Evolutionary conservation across 2,113 vertebrate species (phyloP), one percentile per base, ranked within the genome.

Genomic region (Centropus bengalensis): DNA sequence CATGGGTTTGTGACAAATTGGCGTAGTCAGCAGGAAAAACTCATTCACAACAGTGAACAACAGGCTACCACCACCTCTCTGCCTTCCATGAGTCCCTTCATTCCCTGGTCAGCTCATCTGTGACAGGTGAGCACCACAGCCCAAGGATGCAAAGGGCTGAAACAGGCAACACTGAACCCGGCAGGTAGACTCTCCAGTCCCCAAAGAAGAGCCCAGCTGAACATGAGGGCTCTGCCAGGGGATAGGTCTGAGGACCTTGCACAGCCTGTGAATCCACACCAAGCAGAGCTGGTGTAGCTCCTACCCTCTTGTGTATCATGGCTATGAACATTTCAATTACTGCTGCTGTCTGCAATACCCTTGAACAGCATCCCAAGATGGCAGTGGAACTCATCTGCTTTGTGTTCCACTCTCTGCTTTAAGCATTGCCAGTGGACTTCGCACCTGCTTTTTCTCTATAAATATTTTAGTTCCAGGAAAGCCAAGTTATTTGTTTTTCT

Each of bases 401-500:
- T 44, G 62, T 71, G 63, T 12, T 92, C 88, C 68, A 9, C 52
- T 58, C 67, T 69, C 78, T 55, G 78, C 30, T 58, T n/a, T 6
- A 85, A 77, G 78, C 89, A n/a, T n/a, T 93, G 92, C 38, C 67
- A 42, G 59, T 33, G 73, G 55, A 66, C 70, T 23, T 64, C 79
- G 89, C 88, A 95, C 12, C 69, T 94, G 83, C 47, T 60, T 70
- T 91, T 80, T 33, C 60, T 71, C 80, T 70, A 78, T 78, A 96
- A 95, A 89, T 71, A 83, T 78, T 86, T 87, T 80, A 81, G 54
- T 91, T 86, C 85, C 52, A 92, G 59, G 83, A 78, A 64, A 92
- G n/a, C 44, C 33, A 66, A 75, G 81, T 33, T 93, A 26, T 88
- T 97, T 44, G 62, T 68, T 95, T 91, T 94, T 49, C 89, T 85